These are phyloP conservation scores for Lasioglossum oenotherae DNA, from an alignment of 2,888 invertebrate genomes.

Conservation along the genomic window DNA sequence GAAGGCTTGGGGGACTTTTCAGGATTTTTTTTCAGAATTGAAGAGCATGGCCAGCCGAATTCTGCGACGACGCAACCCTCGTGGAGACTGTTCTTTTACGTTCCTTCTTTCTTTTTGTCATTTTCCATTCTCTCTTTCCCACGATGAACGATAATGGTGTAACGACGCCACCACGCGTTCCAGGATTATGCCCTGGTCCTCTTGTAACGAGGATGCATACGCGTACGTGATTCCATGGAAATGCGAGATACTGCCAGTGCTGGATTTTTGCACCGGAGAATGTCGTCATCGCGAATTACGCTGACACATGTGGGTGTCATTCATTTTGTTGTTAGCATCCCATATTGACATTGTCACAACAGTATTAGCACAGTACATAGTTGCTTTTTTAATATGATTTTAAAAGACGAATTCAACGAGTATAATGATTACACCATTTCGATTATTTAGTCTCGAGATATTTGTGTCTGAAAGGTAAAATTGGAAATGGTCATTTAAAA, in stretches of 20 bases:
- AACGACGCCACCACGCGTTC: slow-evolving; percentile 2
- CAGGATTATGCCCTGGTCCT: slow-evolving; percentile 9
- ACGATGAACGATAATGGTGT: slow-evolving; percentile 21
- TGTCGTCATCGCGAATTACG: not conserved
- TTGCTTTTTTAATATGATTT: not conserved
- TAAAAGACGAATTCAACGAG: not conserved
- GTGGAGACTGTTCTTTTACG: not conserved
- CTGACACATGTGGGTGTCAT: not conserved
- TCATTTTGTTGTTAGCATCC: not conserved
- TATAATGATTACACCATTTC: not conserved
- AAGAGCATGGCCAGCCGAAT: not conserved
- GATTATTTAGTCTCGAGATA: not conserved
- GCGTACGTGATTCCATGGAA: slow-evolving; percentile 30
- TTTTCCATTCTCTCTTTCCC: not conserved
- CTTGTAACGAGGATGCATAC: slow-evolving; percentile 8
- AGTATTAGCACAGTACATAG: not conserved
- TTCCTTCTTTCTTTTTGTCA: not conserved
- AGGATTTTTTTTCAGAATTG: not conserved
- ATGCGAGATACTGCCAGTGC: not conserved
- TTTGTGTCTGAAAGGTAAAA: not conserved
- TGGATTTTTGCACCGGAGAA: not conserved
- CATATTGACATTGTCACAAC: not conserved
- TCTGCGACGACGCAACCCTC: not conserved
- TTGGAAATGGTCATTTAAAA: too few relatives aligned
- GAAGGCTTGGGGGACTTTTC: not conserved